Evolutionary conservation across 2,113 vertebrate species (phyloP), one percentile per base, ranked within the genome.

Genomic region (Macquaria ambigua): DNA sequence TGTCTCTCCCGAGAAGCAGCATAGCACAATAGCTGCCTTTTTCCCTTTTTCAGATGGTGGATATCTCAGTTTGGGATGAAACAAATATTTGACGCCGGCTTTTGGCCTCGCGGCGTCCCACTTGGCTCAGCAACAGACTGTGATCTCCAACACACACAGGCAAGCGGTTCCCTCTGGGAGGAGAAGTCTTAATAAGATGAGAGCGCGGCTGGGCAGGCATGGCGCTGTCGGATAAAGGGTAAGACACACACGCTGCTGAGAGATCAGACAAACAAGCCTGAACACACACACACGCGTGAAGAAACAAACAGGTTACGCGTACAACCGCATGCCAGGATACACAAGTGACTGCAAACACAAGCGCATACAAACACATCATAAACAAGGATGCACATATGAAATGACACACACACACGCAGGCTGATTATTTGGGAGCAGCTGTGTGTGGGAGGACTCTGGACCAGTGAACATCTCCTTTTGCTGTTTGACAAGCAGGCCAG

Each of bases 401-500:
- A 66, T 74, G 46, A 80, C 39, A 72, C 34, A 73, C 34, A 67
- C 43, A 18, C 75, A 67, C 43, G 15, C 75, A 79, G 66, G 55
- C 76, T 61, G 61, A 72, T 82, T 84, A 85, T 81, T 73, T 82
- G 88, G 89, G 85, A 94, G 91, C 94, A 93, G 88, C 87, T 94
- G 91, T 80, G 92, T 85, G 92, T 90, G 89, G 91, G 93, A 90
- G 89, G 90, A 87, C 70, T 83, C 82, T 87, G 85, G 86, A 86
- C 86, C 76, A 80, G 77, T 52, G 71, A 89, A 89, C 83, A 77
- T 85, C 75, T 92, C 82, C 41, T 90, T 87, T 82, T 77, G 59
- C 78, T 74, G 74, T 82, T 68, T 77, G 90, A 90, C 68, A 67
- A 86, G 77, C 70, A 48, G 77, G 64, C 28, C 80, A 82, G 81